phyloP scores from a whole-genome alignment of 2,888 invertebrate species.

The Torymus texanus region DNA sequence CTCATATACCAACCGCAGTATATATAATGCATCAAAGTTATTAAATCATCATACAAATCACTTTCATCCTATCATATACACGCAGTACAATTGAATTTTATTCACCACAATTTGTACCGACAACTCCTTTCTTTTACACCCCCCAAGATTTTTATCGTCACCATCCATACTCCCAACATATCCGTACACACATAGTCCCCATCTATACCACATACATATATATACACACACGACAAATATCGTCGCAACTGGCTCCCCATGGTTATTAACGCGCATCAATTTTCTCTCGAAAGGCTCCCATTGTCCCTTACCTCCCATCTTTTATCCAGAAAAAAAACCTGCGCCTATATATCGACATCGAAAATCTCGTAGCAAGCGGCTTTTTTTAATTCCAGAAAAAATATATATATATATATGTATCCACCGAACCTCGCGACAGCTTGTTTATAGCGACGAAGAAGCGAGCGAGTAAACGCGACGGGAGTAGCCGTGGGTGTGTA shows the following conservation, averaged over 20 bases:
- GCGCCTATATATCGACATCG: conserved; percentile 6
- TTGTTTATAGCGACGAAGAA: conserved; percentile 16
- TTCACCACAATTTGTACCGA: too few relatives aligned
- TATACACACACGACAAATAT: conserved; percentile 13
- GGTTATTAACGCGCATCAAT: conserved; percentile 50
- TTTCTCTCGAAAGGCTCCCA: conserved; percentile 28
- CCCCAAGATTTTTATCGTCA: conserved; percentile 15
- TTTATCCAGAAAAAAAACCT: conserved; percentile 5
- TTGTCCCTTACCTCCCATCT: conserved; percentile 37
- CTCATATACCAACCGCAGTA: too few relatives aligned
- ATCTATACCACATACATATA: neutral
- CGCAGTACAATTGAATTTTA: too few relatives aligned
- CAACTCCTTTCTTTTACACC: too few relatives aligned
- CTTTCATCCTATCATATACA: too few relatives aligned
- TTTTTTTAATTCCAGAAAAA: conserved; percentile 20
- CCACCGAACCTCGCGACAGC: conserved; percentile 18
- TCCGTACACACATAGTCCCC: neutral
- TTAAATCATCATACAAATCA: too few relatives aligned
- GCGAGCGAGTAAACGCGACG: neutral
- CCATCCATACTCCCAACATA: neutral
- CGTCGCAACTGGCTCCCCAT: neutral
- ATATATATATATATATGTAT: conserved; percentile 5
- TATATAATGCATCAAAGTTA: too few relatives aligned
- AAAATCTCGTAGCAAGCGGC: conserved; percentile 17
- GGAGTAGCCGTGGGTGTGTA: conserved; percentile 34